These are phyloP conservation scores for Odontamblyopus rebecca DNA, from an alignment of 2,797 vertebrate species.

Conservation along the genomic window DNA sequence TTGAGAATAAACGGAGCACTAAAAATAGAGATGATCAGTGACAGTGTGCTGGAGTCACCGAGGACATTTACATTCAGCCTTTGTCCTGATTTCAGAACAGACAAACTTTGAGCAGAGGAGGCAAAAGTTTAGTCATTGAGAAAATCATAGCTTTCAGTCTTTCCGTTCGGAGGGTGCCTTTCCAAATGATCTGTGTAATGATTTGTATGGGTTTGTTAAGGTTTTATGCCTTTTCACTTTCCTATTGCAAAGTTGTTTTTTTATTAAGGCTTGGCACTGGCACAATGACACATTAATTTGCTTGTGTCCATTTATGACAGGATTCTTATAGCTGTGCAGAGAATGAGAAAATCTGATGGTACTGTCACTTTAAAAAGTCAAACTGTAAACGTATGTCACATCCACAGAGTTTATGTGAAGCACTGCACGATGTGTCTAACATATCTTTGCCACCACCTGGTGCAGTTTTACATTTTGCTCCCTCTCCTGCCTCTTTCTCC, in stretches of 20 bases:
- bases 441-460: constrained; percentile 1
- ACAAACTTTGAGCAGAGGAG: constrained; percentile 19
- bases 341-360: not conserved
- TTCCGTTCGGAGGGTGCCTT: not conserved
- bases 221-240: not conserved
- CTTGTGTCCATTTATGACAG: not conserved
- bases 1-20: not conserved
- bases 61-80: constrained; percentile 12
- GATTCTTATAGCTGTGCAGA: not conserved
- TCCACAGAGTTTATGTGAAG: not conserved
- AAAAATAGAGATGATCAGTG: constrained; percentile 18
- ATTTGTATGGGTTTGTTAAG: not conserved
- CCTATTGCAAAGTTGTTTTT: not conserved
- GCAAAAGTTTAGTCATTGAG: not conserved
- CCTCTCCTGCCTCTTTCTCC: not conserved
- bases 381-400: not conserved
- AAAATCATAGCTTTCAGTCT: not conserved
- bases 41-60: constrained; percentile 17
- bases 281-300: not conserved
- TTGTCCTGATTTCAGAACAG: constrained; percentile 37
- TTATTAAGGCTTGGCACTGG: not conserved
- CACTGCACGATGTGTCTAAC: not conserved
- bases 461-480: constrained; percentile 11
- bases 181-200: not conserved
- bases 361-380: not conserved